These are phyloP conservation scores for Phoxinus dragarum DNA, from an alignment of 2,797 vertebrate species.

Conservation along the genomic window DNA sequence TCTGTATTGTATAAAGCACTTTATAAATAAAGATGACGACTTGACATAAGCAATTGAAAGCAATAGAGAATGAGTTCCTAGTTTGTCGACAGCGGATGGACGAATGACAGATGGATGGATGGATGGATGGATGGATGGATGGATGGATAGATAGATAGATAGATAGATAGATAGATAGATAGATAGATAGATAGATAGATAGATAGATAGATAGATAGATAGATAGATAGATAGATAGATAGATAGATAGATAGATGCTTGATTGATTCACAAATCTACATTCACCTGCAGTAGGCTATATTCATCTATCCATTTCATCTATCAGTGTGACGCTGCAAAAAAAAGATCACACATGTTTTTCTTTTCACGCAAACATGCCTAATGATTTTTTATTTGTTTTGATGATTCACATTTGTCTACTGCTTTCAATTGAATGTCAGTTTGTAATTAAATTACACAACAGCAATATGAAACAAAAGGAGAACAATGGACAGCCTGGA, in stretches of 20 bases:
- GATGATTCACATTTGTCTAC: conserved; percentile 1
- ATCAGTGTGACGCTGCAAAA: not conserved
- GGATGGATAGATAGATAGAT: not conserved
- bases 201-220: not conserved
- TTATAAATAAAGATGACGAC: too few species aligned
- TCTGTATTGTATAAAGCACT: too few species aligned
- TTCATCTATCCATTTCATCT: not conserved
- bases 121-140: not conserved
- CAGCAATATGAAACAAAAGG: not conserved
- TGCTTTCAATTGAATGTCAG: not conserved
- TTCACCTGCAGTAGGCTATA: not conserved
- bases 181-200: not conserved
- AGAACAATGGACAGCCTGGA: conserved; percentile 16
- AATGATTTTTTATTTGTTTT: not conserved
- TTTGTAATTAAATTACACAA: not conserved
- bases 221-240: not conserved
- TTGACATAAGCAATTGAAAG: too few species aligned
- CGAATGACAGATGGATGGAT: not conserved
- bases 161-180: not conserved
- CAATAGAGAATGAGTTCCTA: too few species aligned
- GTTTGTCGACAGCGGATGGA: too few species aligned
- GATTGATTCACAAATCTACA: not conserved
- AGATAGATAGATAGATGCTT: too few species aligned
- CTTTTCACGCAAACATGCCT: not conserved
- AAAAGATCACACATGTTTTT: not conserved